Percentiles rank a stretch among this genome's conserved stretches.
Evolutionary conservation across 2,113 vertebrate genomes (phyloP).

Genomic region (Notothenia coriiceps): DNA sequence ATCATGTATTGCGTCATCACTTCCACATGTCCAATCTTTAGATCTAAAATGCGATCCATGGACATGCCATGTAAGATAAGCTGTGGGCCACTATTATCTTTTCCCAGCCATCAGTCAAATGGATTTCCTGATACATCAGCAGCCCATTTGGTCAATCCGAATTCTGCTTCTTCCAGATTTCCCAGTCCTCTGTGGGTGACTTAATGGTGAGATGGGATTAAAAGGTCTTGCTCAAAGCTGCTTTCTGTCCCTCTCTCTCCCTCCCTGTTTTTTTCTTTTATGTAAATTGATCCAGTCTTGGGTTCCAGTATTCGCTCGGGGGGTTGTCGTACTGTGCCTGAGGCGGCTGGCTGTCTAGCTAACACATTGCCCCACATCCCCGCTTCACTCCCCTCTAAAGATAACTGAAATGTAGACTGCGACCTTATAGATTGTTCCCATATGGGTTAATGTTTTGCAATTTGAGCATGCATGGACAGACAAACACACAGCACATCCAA

Average conservation of each 20-base stretch:
- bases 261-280: slow-evolving; percentile 41
- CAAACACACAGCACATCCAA: slow-evolving; percentile 41
- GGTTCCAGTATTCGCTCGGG: slow-evolving; percentile 76
- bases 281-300: slow-evolving; percentile 78
- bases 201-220: slow-evolving; percentile 66
- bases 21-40: slow-evolving; percentile 50
- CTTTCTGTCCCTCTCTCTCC: slow-evolving; percentile 56
- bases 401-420: slow-evolving; percentile 59
- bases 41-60: slow-evolving; percentile 61
- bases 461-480: slow-evolving; percentile 52
- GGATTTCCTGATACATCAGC: slow-evolving; percentile 70
- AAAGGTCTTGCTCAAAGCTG: slow-evolving; percentile 66
- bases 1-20: slow-evolving; percentile 60
- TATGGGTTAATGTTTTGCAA: slow-evolving; percentile 71
- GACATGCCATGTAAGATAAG: slow-evolving; percentile 67
- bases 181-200: slow-evolving; percentile 52
- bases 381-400: slow-evolving; percentile 42
- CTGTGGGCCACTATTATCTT: slow-evolving; percentile 64
- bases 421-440: slow-evolving; percentile 54
- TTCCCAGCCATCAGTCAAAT: slow-evolving; percentile 67
- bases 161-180: slow-evolving; percentile 71
- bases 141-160: slow-evolving; percentile 57
- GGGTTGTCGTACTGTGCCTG: slow-evolving; percentile 66
- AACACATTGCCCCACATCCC: slow-evolving; percentile 77
- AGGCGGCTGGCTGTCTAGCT: slow-evolving; percentile 82